Evolutionary conservation across 2,888 invertebrate genomes (phyloP).

Genomic region (Argyresthia goedartella): DNA sequence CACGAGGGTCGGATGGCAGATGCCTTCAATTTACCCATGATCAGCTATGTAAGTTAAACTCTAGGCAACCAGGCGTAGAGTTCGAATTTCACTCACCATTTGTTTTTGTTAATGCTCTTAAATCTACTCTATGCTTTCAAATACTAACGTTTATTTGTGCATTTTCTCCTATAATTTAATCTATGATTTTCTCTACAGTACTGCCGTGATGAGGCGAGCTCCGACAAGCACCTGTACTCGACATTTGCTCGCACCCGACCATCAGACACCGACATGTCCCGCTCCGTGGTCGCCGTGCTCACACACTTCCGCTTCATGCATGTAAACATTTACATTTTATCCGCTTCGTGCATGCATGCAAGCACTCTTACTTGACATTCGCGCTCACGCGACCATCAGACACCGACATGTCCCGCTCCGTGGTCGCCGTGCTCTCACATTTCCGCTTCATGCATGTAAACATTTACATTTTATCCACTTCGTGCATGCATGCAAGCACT

Average conservation of each 20-base stretch:
- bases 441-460: slow-evolving; percentile 93
- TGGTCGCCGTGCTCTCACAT: slow-evolving; percentile 84
- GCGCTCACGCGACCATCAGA: slow-evolving; percentile 93
- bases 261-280: slow-evolving; percentile 93
- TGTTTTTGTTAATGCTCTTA: too few species aligned
- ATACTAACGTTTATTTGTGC: background rate
- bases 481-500: slow-evolving; percentile 71
- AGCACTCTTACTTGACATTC: slow-evolving; percentile 91
- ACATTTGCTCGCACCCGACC: slow-evolving; percentile 94
- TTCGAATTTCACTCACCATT: too few species aligned
- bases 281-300: slow-evolving; percentile 89
- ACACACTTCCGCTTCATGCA: slow-evolving; percentile 91
- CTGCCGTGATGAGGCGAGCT: slow-evolving; percentile 90
- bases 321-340: slow-evolving; percentile 59
- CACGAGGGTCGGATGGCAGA: slow-evolving; percentile 95
- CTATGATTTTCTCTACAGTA: slow-evolving; percentile 77
- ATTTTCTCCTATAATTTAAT: too few species aligned
- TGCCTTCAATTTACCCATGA: slow-evolving; percentile 95
- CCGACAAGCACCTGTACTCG: slow-evolving; percentile 88
- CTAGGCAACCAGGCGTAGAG: background rate
- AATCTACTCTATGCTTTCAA: background rate
- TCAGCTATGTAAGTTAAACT: slow-evolving; percentile 89
- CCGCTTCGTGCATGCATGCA: slow-evolving; percentile 58
- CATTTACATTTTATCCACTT: slow-evolving; percentile 10
- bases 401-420: slow-evolving; percentile 93